phyloP scores from a whole-genome alignment of 2,797 vertebrate genomes.

The Ptychadena robeensis region DNA sequence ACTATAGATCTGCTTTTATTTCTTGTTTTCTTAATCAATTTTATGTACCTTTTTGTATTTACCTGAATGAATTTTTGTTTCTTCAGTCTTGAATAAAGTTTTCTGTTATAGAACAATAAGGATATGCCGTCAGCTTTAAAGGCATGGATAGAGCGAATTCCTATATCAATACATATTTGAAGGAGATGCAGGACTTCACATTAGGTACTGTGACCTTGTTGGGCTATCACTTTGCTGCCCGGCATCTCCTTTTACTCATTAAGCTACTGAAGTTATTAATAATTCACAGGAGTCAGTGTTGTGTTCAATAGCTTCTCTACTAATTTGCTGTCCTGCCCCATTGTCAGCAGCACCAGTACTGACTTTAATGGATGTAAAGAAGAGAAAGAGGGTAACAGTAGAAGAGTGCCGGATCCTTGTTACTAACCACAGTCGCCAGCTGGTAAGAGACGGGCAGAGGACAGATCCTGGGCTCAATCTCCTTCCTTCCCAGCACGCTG shows the following conservation, averaged over 20 bases:
- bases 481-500: conserved; percentile 21
- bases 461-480: conserved; percentile 20
- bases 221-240: conserved; percentile 61
- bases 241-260: conserved; percentile 58
- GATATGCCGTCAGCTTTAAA: neutral
- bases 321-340: conserved; percentile 62
- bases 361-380: conserved; percentile 64
- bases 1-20: neutral
- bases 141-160: neutral
- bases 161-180: conserved; percentile 37
- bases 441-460: conserved; percentile 33
- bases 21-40: neutral
- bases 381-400: conserved; percentile 59
- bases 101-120: neutral
- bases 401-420: conserved; percentile 55
- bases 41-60: no score
- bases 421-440: conserved; percentile 61
- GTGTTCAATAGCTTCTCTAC: conserved; percentile 63
- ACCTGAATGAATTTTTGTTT: no score
- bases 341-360: conserved; percentile 58
- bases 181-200: conserved; percentile 41
- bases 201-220: conserved; percentile 58
- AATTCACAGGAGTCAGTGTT: conserved; percentile 63
- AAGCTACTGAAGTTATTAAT: conserved; percentile 52
- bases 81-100: neutral